phyloP scores from a whole-genome alignment of 1,140 invertebrate genomes.

The Drosophila mojavensis region DNA sequence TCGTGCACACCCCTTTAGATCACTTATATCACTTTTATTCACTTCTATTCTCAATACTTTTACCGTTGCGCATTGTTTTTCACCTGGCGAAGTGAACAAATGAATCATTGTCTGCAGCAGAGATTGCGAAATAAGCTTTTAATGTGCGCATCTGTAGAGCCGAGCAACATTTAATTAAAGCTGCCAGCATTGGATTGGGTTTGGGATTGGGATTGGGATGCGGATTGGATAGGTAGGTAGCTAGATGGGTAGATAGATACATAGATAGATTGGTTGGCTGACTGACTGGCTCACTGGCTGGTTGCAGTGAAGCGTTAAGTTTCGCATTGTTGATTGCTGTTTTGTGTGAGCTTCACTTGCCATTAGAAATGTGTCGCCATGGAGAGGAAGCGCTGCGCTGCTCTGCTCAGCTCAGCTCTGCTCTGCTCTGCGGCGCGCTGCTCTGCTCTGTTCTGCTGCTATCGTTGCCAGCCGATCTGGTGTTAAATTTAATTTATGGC shows the following conservation, averaged over 20 bases:
- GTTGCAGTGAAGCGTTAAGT: constrained; percentile 50
- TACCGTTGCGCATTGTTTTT: constrained; percentile 1
- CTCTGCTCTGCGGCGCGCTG: too few species aligned
- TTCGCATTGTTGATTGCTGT: constrained; percentile 44
- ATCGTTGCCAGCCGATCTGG: constrained; percentile 65
- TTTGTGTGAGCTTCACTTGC: constrained; percentile 54
- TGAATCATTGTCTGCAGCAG: neutral
- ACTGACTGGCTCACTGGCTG: neutral
- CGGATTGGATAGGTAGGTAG: constrained; percentile 17
- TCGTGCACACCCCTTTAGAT: neutral
- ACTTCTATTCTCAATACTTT: neutral
- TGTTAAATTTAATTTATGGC: constrained; percentile 82
- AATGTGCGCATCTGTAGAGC: neutral
- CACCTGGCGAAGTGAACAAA: constrained; percentile 6
- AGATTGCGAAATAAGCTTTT: constrained; percentile 14
- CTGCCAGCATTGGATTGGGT: constrained; percentile 29
- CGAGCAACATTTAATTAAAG: constrained; percentile 32
- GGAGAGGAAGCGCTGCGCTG: constrained; percentile 10
- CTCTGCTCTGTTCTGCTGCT: neutral
- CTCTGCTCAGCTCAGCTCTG: too few species aligned
- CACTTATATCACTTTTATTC: neutral
- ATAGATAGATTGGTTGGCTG: constrained; percentile 7
- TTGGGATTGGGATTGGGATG: neutral
- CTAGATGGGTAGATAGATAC: constrained; percentile 13
- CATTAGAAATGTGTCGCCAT: constrained; percentile 50